Conservation (phyloP, 2,797 vertebrate genomes). For the Morelia viridis region DNA sequence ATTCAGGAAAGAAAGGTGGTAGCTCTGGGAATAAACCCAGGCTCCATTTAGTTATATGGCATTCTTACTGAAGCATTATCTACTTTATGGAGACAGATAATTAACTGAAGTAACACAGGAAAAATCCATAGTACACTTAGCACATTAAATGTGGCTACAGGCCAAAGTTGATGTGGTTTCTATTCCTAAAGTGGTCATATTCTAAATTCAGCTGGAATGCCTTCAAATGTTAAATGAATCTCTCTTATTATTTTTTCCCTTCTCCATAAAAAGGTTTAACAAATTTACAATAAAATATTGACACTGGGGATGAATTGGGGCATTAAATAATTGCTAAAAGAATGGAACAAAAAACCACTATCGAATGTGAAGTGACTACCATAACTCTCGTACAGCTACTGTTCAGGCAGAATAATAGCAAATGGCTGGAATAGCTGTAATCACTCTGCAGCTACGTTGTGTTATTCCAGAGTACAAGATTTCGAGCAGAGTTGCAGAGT, state of each 20-base stretch:
- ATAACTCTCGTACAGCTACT: not conserved
- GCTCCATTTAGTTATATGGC: not conserved
- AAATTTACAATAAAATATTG: not conserved
- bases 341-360: not conserved
- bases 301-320: not conserved
- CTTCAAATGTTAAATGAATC: not conserved
- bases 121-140: rapidly evolving
- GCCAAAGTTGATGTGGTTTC: not conserved
- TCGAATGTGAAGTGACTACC: not conserved
- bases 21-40: not conserved
- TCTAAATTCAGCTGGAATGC: not conserved
- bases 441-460: not conserved
- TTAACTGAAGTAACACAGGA: not conserved
- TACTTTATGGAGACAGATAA: not conserved
- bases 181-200: constrained; percentile 1
- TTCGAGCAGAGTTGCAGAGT: constrained; percentile 11
- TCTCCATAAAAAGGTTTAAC: not conserved
- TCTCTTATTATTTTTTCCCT: not conserved
- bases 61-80: not conserved
- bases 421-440: not conserved
- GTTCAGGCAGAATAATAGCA: not conserved
- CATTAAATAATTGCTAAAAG: constrained; percentile 21
- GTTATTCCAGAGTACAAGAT: not conserved
- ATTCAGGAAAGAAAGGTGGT: not conserved
- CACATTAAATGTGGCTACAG: not conserved